phyloP scores from a whole-genome alignment of 2,888 invertebrate genomes.

The Frankliniella intonsa region DNA sequence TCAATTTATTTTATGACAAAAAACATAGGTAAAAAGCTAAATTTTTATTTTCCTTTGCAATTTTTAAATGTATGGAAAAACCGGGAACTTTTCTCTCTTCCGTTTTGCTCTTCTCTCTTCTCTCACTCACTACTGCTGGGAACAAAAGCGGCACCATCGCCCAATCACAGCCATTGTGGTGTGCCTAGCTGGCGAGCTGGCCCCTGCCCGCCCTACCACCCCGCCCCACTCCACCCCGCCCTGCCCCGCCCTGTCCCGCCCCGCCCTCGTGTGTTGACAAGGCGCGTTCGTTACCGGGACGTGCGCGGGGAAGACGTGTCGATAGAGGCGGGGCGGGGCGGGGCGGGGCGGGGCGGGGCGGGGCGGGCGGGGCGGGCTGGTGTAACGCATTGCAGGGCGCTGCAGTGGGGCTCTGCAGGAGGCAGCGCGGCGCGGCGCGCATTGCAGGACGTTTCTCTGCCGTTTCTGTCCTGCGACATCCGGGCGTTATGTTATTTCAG shows the following conservation, averaged over 20 bases:
- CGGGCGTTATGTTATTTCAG: not conserved
- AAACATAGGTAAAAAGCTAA: too few relatives aligned
- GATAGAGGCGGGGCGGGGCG: not conserved
- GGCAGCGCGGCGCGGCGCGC: not conserved
- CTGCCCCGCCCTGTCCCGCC: not conserved
- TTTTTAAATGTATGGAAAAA: too few relatives aligned
- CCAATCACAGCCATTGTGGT: not conserved
- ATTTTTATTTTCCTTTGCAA: too few relatives aligned
- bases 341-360: not conserved
- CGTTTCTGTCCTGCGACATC: too few relatives aligned
- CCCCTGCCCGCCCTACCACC: not conserved
- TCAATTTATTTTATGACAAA: too few relatives aligned
- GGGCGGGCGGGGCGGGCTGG: not conserved
- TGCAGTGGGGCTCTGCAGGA: not conserved
- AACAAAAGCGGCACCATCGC: not conserved
- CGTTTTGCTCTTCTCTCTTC: not conserved
- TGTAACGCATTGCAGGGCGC: too few relatives aligned
- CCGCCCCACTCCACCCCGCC: not conserved
- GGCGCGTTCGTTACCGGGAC: slow-evolving; percentile 1
- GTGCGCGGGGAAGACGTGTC: not conserved
- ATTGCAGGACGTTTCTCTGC: not conserved
- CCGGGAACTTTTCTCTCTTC: not conserved
- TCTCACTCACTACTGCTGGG: not conserved
- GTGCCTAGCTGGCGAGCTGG: not conserved
- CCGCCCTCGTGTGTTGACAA: not conserved